Evolutionary conservation across 2,797 vertebrate genomes (phyloP).

Genomic region (Coilia nasus): DNA sequence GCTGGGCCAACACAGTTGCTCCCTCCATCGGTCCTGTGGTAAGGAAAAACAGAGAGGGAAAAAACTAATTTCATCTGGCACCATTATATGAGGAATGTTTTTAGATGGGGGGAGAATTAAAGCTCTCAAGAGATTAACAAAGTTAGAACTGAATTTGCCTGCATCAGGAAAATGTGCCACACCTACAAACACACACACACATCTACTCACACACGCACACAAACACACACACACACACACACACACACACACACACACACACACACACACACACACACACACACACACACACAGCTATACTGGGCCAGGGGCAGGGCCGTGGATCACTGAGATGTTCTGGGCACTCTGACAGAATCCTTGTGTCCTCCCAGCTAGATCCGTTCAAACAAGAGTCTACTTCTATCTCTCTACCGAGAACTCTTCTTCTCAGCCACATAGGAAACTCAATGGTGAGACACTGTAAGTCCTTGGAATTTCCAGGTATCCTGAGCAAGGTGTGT

Average conservation of each 20-base stretch:
- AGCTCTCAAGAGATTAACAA: neutral
- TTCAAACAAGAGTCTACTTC: neutral
- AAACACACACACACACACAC: neutral
- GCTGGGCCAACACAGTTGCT: constrained; percentile 87
- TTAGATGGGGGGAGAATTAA: neutral
- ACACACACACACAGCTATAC: neutral
- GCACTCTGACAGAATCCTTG: neutral
- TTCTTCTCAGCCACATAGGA: neutral
- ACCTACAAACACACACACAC: neutral
- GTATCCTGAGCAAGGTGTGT: neutral
- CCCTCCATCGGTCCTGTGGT: constrained; percentile 83
- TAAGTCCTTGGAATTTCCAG: neutral
- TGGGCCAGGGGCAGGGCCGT: neutral
- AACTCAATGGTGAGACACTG: neutral
- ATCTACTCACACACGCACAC: too few relatives aligned
- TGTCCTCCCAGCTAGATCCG: neutral
- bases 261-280: neutral
- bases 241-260: neutral
- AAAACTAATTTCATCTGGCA: too few relatives aligned
- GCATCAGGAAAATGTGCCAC: neutral
- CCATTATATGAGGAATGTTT: too few relatives aligned
- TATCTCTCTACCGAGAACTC: neutral
- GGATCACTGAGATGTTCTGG: neutral
- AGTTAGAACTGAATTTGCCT: neutral
- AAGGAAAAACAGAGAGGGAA: neutral